A percentile compares a stretch with the other conserved stretches of the same genome.
These are phyloP conservation scores for Pocillopora verrucosa DNA, from an alignment of 64 coral and sea anemone genomes.

Conservation along the genomic window DNA sequence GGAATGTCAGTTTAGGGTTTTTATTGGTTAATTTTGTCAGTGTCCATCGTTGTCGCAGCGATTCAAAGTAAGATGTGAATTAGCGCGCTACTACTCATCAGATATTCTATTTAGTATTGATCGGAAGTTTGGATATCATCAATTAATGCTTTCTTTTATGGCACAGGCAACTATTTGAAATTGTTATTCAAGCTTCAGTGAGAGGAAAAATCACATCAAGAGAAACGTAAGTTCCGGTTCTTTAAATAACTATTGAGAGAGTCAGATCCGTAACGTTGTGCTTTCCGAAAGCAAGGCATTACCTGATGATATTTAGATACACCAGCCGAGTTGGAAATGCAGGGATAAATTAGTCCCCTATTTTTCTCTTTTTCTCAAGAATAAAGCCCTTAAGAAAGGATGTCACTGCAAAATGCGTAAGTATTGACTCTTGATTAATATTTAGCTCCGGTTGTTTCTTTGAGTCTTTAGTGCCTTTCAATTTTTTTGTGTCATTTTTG, in stretches of 20 bases:
- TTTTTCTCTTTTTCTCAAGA: slow-evolving; percentile 31
- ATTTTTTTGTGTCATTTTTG: background rate
- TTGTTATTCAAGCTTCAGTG: slow-evolving; percentile 92
- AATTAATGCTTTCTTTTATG: background rate
- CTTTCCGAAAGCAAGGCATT: background rate
- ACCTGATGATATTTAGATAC: background rate
- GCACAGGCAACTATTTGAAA: slow-evolving; percentile 89
- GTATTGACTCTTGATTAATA: background rate
- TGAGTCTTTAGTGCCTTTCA: too few species aligned
- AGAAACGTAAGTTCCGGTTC: slow-evolving; percentile 78
- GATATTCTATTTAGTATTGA: too few species aligned
- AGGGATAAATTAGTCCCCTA: background rate
- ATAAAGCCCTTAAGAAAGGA: slow-evolving; percentile 91
- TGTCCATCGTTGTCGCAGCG: background rate
- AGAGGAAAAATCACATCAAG: slow-evolving; percentile 79
- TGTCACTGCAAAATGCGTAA: slow-evolving; percentile 96
- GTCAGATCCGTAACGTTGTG: background rate
- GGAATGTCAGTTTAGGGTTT: background rate
- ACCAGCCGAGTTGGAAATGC: too few species aligned
- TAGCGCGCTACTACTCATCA: background rate
- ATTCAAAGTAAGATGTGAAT: background rate
- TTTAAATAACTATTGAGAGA: background rate
- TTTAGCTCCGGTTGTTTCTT: background rate
- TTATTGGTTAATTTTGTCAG: background rate
- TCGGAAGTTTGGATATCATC: background rate